Conservation (phyloP, 2,113 vertebrate species). For the Petrocephalus microphthalmus region DNA sequence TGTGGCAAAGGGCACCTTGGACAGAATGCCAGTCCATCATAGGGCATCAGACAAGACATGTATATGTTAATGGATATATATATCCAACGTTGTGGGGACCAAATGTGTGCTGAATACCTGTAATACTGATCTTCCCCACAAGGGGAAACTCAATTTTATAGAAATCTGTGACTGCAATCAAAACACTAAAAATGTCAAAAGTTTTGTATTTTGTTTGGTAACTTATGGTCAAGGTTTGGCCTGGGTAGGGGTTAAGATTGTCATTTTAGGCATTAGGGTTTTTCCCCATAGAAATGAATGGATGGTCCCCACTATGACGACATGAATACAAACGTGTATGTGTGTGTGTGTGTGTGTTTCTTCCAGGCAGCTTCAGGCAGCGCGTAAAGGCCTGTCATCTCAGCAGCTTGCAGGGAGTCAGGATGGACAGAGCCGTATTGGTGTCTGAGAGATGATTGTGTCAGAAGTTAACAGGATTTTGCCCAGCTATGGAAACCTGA, state of each 20-base stretch:
- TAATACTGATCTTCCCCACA: not conserved
- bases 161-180: not conserved
- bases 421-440: conserved; percentile 50
- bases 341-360: conserved; percentile 16
- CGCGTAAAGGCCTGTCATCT: conserved; percentile 1
- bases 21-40: not conserved
- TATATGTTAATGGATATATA: not conserved
- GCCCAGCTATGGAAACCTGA: conserved; percentile 69
- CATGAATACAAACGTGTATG: conserved; percentile 16
- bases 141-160: not conserved
- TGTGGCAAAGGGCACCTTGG: not conserved
- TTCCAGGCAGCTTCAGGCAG: conserved; percentile 13
- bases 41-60: not conserved
- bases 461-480: conserved; percentile 76
- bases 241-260: not conserved
- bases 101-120: not conserved
- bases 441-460: conserved; percentile 57
- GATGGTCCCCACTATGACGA: not conserved
- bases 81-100: not conserved
- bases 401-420: conserved; percentile 45
- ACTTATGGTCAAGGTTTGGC: not conserved
- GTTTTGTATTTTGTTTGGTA: not conserved
- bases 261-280: not conserved
- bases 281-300: not conserved
- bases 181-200: not conserved